Evolutionary conservation across 2,888 invertebrate species (phyloP).

Genomic region (Drosophila acutilabella): DNA sequence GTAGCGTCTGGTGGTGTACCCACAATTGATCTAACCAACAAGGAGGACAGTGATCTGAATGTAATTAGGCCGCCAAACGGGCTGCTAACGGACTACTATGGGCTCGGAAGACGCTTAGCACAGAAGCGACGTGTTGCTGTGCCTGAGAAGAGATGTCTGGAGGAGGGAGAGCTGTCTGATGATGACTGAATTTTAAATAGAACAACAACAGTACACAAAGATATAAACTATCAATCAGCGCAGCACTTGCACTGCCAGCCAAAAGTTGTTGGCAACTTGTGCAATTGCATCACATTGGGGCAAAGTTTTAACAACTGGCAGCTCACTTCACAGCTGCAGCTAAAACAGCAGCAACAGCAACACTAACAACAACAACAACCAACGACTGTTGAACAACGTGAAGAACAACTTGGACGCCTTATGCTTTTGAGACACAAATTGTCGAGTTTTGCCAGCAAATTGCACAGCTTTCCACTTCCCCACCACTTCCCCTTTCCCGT

Average conservation of each 20-base stretch:
- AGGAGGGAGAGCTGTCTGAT: conserved; percentile 58
- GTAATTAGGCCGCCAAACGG: neutral
- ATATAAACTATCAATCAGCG: conserved; percentile 43
- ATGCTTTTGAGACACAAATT: conserved; percentile 66
- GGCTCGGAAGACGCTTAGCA: neutral
- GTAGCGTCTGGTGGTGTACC: conserved; percentile 1
- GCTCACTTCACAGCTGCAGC: conserved; percentile 57
- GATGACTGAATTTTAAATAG: neutral
- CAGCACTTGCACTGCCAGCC: conserved; percentile 28
- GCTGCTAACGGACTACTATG: neutral
- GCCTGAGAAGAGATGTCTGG: neutral
- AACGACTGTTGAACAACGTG: conserved; percentile 13
- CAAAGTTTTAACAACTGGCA: conserved; percentile 47
- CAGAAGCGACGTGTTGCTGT: neutral
- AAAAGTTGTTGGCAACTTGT: conserved; percentile 36
- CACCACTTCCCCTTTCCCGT: neutral
- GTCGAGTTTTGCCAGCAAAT: conserved; percentile 71
- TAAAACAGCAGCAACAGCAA: conserved; percentile 22
- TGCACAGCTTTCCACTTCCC: conserved; percentile 69
- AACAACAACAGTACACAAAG: neutral
- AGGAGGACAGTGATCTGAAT: neutral
- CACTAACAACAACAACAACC: conserved; percentile 14
- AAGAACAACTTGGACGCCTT: conserved; percentile 39
- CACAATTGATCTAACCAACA: conserved; percentile 32
- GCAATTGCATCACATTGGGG: conserved; percentile 44